phyloP scores from a whole-genome alignment of 2,113 vertebrate species.

The Pseudorhombus dupliciocellatus region DNA sequence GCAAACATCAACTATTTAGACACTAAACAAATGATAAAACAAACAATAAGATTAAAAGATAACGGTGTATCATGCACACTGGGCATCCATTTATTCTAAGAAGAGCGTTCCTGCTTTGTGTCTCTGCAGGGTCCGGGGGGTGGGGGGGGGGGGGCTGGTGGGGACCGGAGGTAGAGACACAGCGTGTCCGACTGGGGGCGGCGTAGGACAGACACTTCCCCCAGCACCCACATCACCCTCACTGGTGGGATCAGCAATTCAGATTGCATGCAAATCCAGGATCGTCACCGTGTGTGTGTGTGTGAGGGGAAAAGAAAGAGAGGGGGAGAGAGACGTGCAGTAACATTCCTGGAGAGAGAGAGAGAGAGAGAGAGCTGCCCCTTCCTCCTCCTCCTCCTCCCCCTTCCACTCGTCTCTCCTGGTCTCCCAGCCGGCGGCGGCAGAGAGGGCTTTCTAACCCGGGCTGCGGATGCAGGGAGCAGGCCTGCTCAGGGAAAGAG shows the following conservation, averaged over 20 bases:
- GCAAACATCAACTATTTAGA: no score
- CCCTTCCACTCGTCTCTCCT: conserved; percentile 61
- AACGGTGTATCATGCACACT: background rate
- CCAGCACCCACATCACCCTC: conserved; percentile 38
- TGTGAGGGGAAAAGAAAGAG: conserved; percentile 25
- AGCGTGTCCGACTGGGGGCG: conserved; percentile 87
- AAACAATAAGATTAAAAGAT: no score
- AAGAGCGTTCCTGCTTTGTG: background rate
- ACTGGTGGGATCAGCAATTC: conserved; percentile 87
- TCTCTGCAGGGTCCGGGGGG: background rate
- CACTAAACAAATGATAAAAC: no score
- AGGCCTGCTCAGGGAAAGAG: conserved; percentile 45
- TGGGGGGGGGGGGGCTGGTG: background rate
- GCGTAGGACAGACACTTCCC: conserved; percentile 76
- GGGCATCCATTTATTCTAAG: background rate
- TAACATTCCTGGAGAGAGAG: conserved; percentile 77
- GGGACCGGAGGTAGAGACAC: conserved; percentile 53
- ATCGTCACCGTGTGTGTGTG: conserved; percentile 61
- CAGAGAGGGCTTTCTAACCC: conserved; percentile 68
- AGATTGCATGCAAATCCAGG: conserved; percentile 87
- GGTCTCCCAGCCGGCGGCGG: conserved; percentile 77
- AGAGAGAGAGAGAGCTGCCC: conserved; percentile 70
- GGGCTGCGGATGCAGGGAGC: conserved; percentile 68
- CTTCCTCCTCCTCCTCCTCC: conserved; percentile 56
- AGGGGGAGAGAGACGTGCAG: conserved; percentile 53